phyloP scores from a whole-genome alignment of 2,113 vertebrate species.

The Microcebus tavaratra region DNA sequence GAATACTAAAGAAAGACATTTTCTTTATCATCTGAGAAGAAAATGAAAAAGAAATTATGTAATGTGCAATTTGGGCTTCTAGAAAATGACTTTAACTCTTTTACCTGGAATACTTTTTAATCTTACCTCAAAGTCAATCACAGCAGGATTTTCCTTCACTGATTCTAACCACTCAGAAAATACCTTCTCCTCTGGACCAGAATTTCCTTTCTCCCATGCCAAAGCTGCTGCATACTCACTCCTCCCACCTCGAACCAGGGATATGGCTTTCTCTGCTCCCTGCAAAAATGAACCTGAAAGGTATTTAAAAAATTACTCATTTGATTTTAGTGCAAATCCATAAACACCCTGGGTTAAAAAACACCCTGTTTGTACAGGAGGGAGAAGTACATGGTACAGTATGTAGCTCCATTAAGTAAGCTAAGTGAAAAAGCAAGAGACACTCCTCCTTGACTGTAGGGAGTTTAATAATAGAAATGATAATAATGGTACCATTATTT shows the following conservation, averaged over 20 bases:
- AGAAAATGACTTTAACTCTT: not conserved
- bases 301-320: not conserved
- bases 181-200: conserved; percentile 78
- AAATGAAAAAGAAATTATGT: not conserved
- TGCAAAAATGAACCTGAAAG: conserved; percentile 91
- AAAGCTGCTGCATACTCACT: conserved; percentile 88
- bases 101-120: not conserved
- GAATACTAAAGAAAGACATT: not conserved
- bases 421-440: not conserved
- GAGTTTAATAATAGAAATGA: not conserved
- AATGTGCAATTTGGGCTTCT: not conserved
- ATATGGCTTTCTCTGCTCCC: conserved; percentile 89
- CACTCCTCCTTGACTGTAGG: not conserved
- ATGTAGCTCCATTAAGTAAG: not conserved
- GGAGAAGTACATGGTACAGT: not conserved
- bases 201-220: conserved; percentile 88
- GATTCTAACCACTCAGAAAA: conserved; percentile 92
- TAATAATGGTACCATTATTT: not conserved
- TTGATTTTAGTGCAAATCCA: conserved; percentile 40
- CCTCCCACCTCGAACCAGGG: conserved; percentile 90
- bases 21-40: not conserved
- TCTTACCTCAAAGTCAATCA: conserved; percentile 91
- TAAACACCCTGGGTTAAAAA: not conserved
- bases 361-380: not conserved
- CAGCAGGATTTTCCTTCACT: conserved; percentile 89